A percentile compares a stretch with the other conserved stretches of the same genome.
These are phyloP conservation scores for Argopecten irradians DNA, from an alignment of 1,140 invertebrate species.

Conservation along the genomic window DNA sequence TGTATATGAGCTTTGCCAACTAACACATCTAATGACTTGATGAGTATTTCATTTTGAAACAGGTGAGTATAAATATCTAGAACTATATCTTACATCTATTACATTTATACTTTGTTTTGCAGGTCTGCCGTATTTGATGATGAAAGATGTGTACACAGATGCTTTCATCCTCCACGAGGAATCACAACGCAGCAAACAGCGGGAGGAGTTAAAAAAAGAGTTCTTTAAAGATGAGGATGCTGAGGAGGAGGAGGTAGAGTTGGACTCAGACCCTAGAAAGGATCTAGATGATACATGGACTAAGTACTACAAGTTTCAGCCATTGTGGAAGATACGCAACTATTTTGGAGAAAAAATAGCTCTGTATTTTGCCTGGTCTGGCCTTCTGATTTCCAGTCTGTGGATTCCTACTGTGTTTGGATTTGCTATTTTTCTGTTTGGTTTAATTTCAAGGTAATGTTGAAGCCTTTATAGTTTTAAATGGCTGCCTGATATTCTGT, in stretches of 20 bases:
- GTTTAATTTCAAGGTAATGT: slow-evolving; percentile 69
- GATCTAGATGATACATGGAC: slow-evolving; percentile 69
- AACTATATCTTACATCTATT: neutral
- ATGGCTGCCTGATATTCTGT: neutral
- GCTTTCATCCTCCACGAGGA: slow-evolving; percentile 75
- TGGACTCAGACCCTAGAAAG: slow-evolving; percentile 56
- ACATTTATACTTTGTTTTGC: slow-evolving; percentile 20
- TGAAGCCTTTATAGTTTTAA: too few relatives aligned
- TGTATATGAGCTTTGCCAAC: too few relatives aligned
- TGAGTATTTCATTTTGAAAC: too few relatives aligned
- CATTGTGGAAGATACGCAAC: slow-evolving; percentile 75
- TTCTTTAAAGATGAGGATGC: slow-evolving; percentile 30
- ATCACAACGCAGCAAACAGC: slow-evolving; percentile 49
- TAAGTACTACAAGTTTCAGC: slow-evolving; percentile 70
- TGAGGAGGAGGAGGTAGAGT: neutral
- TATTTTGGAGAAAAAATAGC: slow-evolving; percentile 78
- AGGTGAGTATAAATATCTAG: too few relatives aligned
- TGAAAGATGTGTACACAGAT: slow-evolving; percentile 72
- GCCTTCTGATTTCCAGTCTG: slow-evolving; percentile 69
- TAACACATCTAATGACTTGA: too few relatives aligned
- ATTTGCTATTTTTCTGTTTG: slow-evolving; percentile 75
- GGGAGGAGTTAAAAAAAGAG: slow-evolving; percentile 37
- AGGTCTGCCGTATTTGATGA: slow-evolving; percentile 74
- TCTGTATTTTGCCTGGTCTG: slow-evolving; percentile 77
- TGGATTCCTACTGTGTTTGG: slow-evolving; percentile 76